Evolutionary conservation across 2,113 vertebrate genomes (phyloP), one percentile per base, ranked within the genome.

Genomic region (Pseudopodoces humilis): DNA sequence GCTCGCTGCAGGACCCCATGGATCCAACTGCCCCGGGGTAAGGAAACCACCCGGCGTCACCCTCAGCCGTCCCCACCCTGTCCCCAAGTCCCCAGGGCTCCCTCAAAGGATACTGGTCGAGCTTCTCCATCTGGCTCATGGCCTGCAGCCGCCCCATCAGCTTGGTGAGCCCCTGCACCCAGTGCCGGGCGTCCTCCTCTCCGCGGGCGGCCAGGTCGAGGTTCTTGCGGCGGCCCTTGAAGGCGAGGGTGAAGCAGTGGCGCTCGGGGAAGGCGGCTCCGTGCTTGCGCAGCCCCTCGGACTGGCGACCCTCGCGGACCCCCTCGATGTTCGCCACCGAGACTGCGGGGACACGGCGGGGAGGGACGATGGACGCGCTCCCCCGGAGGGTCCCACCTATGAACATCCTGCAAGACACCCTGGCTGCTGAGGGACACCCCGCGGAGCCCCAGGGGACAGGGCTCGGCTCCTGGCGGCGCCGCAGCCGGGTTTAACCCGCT

Each of bases 51-150:
- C 27, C 0, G 1, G 37, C 0, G 0, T 35, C 92, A 58, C 62
- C 37, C 12, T 1, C 2, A 1, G 49, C 55, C 2, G 0, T 30
- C 37, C 87, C 80, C 69, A 17, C 0, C 25, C 50, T 4, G 52
- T 55, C 59, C 77, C 77, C 63, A 9, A 3, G 13, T 10, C 28
- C 49, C 39, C 55, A 4, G 9, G 33, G 39, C 59, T 30, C 81
- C 7, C 0, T 9, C 13, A 24, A 96, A 99, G 99, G 99, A 99
- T 99, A 99, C 98, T 99, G 99, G 87, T 99, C 99, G 1, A 99
- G 98, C 67, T 99, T 99, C 85, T 99, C 99, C 5, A 97, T 96
- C 96, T 99, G 99, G 95, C 96, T 99, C 99, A 99, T 99, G 97
- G 97, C 98, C 75, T 98, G 96, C 20, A 98, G 98, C 25, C 98